phyloP scores from a whole-genome alignment of 2,888 invertebrate genomes.

The Tetragonula carbonaria region DNA sequence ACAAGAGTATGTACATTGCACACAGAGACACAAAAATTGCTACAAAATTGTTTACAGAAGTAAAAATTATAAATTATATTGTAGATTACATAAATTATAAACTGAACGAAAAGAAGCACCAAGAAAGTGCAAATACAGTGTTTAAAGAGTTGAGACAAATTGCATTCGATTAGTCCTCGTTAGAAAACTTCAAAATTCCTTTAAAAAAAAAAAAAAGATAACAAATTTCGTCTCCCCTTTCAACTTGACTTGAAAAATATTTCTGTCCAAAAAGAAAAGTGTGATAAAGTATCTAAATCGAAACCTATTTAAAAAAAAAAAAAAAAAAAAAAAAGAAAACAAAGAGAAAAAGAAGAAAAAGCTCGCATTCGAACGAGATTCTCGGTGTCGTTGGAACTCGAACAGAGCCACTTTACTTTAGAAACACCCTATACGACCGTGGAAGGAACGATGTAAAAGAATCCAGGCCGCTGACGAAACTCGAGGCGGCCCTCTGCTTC shows the following conservation, averaged over 20 bases:
- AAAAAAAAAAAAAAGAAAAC: background rate
- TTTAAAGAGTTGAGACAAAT: too few species aligned
- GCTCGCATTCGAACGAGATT: background rate
- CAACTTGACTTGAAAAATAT: too few species aligned
- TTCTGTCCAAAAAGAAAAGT: background rate
- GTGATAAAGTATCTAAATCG: background rate
- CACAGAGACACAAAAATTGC: too few species aligned
- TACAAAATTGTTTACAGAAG: too few species aligned
- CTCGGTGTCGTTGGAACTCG: background rate
- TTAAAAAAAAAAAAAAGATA: too few species aligned
- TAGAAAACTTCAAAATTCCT: too few species aligned
- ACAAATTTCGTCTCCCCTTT: too few species aligned
- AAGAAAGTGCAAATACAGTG: background rate
- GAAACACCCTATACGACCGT: conserved; percentile 51
- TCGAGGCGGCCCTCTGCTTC: conserved; percentile 66
- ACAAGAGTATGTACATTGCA: too few species aligned
- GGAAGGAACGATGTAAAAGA: conserved; percentile 64
- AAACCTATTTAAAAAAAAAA: background rate
- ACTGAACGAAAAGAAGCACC: background rate
- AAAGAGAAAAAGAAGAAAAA: background rate
- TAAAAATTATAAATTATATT: too few species aligned
- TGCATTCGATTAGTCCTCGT: too few species aligned
- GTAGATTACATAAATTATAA: background rate
- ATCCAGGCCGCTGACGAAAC: conserved; percentile 70
- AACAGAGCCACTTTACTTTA: conserved; percentile 25